Evolutionary conservation across 2,888 invertebrate genomes (phyloP).

Genomic region (Chydorus sphaericus): DNA sequence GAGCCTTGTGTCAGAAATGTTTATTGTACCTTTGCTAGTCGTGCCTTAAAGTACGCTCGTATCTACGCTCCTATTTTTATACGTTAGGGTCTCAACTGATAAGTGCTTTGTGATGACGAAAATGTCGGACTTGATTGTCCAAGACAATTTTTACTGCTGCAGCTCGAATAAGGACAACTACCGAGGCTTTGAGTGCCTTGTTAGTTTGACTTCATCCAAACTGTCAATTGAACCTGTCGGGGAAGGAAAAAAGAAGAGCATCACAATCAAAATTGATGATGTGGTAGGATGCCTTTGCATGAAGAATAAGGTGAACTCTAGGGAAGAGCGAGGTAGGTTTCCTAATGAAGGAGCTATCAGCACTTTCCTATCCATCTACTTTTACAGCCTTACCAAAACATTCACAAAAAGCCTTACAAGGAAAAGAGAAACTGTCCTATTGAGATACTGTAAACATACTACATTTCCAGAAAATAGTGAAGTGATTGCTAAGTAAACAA

Average conservation of each 20-base stretch:
- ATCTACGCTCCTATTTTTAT: too few relatives aligned
- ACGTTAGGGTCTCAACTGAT: too few relatives aligned
- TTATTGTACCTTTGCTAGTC: too few relatives aligned
- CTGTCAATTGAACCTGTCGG: neutral
- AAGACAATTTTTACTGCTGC: neutral
- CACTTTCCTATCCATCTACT: slow-evolving; percentile 4
- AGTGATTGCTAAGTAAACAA: neutral
- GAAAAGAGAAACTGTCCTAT: slow-evolving; percentile 4
- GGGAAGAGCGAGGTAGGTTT: neutral
- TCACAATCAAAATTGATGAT: neutral
- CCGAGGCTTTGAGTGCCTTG: neutral
- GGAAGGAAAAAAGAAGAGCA: neutral
- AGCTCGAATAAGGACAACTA: neutral
- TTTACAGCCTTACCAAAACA: neutral
- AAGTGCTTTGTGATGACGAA: too few relatives aligned
- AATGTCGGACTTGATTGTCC: neutral
- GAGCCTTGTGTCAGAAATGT: too few relatives aligned
- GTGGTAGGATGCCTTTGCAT: slow-evolving; percentile 9
- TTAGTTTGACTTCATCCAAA: neutral
- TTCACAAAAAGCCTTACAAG: neutral
- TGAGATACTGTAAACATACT: slow-evolving; percentile 6
- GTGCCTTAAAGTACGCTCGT: too few relatives aligned
- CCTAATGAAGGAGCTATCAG: neutral
- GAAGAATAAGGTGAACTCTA: neutral
- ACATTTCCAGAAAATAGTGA: neutral